A percentile compares a stretch with the other conserved stretches of the same genome.
phyloP scores from a whole-genome alignment of 2,888 invertebrate genomes.

The Agrochola macilenta region DNA sequence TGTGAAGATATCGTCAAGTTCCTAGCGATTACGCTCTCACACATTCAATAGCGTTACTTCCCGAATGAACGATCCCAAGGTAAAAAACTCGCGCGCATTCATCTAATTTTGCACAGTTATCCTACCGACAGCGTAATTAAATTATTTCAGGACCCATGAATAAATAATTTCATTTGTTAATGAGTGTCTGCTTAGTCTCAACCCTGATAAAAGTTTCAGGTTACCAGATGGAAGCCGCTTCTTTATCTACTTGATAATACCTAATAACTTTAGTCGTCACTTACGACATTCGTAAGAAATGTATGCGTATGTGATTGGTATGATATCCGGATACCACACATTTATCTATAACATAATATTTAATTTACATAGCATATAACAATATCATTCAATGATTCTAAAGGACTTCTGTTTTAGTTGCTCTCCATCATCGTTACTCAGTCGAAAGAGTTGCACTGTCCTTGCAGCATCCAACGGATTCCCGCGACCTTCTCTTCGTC shows the following conservation, averaged over 20 bases:
- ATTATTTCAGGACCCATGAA: not conserved
- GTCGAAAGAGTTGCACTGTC: not conserved
- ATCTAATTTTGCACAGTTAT: not conserved
- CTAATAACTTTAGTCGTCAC: not conserved
- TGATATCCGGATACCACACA: slow-evolving; percentile 27
- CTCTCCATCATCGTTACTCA: not conserved
- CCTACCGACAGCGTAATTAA: not conserved
- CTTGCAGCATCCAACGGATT: no score
- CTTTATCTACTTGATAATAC: slow-evolving; percentile 11
- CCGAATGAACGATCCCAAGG: not conserved
- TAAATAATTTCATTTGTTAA: not conserved
- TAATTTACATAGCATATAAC: not conserved
- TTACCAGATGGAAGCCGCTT: slow-evolving; percentile 17
- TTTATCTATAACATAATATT: slow-evolving; percentile 26
- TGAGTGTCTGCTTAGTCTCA: not conserved
- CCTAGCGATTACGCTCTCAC: not conserved
- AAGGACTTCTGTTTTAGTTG: not conserved
- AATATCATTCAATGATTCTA: not conserved
- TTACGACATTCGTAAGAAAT: slow-evolving; percentile 26
- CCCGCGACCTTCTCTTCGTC: not conserved
- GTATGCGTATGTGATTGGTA: slow-evolving; percentile 9
- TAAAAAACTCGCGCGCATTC: no score
- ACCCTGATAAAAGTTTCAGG: not conserved
- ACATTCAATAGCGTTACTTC: not conserved
- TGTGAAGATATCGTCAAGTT: not conserved